A percentile compares a stretch with the other conserved stretches of the same genome.
Conservation (phyloP, 2,113 vertebrate species). For the Spermophilus dauricus region DNA sequence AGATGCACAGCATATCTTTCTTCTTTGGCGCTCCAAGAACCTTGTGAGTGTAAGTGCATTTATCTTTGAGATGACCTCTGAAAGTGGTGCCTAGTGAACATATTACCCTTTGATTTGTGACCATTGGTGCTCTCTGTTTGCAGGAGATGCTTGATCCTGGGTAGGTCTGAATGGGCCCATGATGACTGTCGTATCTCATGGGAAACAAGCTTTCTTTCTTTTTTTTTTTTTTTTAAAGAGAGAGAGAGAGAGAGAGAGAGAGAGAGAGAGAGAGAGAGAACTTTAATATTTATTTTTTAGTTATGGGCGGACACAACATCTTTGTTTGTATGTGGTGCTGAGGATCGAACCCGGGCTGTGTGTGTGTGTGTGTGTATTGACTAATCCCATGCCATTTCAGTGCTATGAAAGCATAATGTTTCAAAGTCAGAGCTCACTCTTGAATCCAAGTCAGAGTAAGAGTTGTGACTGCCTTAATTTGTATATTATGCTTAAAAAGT, state of each 20-base stretch:
- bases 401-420: neutral
- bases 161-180: neutral
- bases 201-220: neutral
- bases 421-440: neutral
- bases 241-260: no score
- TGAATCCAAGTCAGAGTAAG: neutral
- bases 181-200: neutral
- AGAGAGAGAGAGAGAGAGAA: no score
- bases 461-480: neutral
- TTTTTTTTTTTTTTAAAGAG: no score
- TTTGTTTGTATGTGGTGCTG: no score
- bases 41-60: neutral
- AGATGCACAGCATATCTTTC: neutral
- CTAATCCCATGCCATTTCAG: neutral
- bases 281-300: no score
- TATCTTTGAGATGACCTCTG: neutral
- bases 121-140: neutral
- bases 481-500: neutral
- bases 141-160: neutral
- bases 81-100: neutral
- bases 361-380: neutral
- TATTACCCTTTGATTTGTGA: constrained; percentile 10
- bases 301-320: no score
- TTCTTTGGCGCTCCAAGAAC: neutral
- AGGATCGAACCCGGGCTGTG: no score